phyloP scores from a whole-genome alignment of 2,113 vertebrate genomes.

The Salvator merianae region DNA sequence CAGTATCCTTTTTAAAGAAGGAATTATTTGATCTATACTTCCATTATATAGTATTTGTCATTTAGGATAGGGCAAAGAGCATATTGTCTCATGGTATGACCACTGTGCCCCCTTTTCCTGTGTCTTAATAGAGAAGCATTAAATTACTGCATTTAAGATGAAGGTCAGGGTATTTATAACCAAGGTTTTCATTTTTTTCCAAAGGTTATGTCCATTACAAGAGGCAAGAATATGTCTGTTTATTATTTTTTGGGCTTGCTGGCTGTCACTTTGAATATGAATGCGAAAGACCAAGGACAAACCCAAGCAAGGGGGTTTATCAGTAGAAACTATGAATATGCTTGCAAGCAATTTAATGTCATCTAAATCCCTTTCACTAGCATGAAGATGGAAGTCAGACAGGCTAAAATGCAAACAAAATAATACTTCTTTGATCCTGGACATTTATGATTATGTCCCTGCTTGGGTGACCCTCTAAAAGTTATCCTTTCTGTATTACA shows the following conservation, averaged over 20 bases:
- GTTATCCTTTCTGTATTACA: background rate
- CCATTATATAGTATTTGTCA: slow-evolving; percentile 7
- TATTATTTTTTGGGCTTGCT: slow-evolving; percentile 8
- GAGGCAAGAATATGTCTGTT: background rate
- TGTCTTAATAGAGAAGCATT: background rate
- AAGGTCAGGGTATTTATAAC: slow-evolving; percentile 32
- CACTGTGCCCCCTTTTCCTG: background rate
- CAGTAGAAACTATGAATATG: background rate
- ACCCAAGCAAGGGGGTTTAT: background rate
- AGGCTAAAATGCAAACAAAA: background rate
- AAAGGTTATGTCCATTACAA: slow-evolving; percentile 19
- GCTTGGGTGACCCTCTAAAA: background rate
- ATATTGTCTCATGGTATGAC: background rate
- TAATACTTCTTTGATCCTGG: background rate
- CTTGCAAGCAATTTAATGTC: background rate
- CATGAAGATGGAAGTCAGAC: too few species aligned
- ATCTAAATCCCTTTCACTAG: background rate
- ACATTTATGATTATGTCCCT: background rate
- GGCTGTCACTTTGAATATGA: background rate
- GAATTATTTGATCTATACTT: background rate
- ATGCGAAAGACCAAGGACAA: slow-evolving; percentile 9
- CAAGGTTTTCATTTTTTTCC: background rate
- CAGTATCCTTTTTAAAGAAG: background rate
- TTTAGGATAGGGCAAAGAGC: background rate
- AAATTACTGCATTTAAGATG: background rate